A percentile compares a stretch with the other conserved stretches of the same genome.
These are phyloP conservation scores for Eupeodes corollae DNA, from an alignment of 1,140 invertebrate species.

Conservation along the genomic window DNA sequence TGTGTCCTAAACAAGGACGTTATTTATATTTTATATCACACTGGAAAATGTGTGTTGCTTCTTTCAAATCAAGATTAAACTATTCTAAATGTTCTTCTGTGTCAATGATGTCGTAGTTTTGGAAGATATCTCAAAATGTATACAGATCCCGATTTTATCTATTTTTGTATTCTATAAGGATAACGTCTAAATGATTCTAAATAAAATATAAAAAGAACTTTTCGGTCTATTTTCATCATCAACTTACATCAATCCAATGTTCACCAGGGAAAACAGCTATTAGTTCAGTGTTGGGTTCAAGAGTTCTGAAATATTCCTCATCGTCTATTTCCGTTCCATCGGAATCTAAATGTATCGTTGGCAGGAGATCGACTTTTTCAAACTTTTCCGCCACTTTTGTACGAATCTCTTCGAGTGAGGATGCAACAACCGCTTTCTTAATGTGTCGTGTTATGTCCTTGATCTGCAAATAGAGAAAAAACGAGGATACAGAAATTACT, in stretches of 20 bases:
- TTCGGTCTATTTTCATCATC: conserved; percentile 1
- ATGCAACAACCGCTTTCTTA: conserved; percentile 66
- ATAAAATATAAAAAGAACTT: not conserved
- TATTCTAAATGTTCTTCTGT: no score
- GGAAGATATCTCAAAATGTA: no score
- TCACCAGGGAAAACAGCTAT: conserved; percentile 65
- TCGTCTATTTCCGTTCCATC: conserved; percentile 83
- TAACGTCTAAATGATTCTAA: not conserved
- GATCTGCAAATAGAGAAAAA: conserved; percentile 16
- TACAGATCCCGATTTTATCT: not conserved
- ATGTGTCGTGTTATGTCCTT: conserved; percentile 59
- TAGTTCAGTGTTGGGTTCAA: conserved; percentile 68
- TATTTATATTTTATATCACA: no score
- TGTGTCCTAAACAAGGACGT: no score
- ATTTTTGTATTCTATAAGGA: not conserved
- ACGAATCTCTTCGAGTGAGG: conserved; percentile 61
- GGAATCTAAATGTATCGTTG: conserved; percentile 68
- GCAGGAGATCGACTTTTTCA: conserved; percentile 43
- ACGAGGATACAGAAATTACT: not conserved
- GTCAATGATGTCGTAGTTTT: no score
- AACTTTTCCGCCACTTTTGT: conserved; percentile 57
- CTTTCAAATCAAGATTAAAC: no score
- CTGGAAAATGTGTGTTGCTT: no score
- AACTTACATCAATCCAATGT: conserved; percentile 51
- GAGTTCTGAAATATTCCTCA: conserved; percentile 74